Evolutionary conservation across 2,113 vertebrate species (phyloP), one percentile per base, ranked within the genome.

Genomic region (Egretta garzetta): DNA sequence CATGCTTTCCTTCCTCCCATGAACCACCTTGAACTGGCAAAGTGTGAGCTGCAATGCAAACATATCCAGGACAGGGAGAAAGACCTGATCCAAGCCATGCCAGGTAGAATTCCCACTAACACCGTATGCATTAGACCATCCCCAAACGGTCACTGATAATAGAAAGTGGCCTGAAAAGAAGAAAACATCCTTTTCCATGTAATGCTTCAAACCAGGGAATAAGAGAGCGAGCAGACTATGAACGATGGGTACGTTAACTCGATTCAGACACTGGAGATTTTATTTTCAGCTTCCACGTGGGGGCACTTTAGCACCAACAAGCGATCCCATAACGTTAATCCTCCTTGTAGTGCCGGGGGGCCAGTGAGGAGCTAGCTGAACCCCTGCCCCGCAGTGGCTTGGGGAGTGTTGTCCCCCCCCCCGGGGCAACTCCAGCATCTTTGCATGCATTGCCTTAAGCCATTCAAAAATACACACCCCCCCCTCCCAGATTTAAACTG

Each of bases 291-390:
- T 90, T 96, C 96, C 97, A 88, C 95, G 32, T 41, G 97, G 94
- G 97, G 96, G 97, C 97, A 97, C 91, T 97, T 95, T 85, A 32
- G 56, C 83, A 97, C 80, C 67, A 85, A 96, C 60, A 82, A 96
- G 93, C 12, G 13, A 86, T 58, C 28, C 82, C 58, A 43, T 39
- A 70, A 79, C 58, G 59, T 88, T 62, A 86, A 96, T 86, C 84
- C 58, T 71, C 64, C 50, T 53, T 8, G 21, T 45, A 20, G 41
- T 19, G 62, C 82, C 0, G 2, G 76, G 76, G 77, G 80, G 75
- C 59, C 68, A 23, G 56, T 7, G 39, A 47, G 18, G 64, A 84
- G 22, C 28, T 60, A 13, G 68, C 81, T 86, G 84, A 80, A 62
- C 35, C 64, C 77, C 89, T 84, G 83, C 53, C 53, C 73, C 58